Evolutionary conservation across 2,888 invertebrate genomes (phyloP), one percentile per base, ranked within the genome.

Genomic region (Schrankia costaestrigalis): DNA sequence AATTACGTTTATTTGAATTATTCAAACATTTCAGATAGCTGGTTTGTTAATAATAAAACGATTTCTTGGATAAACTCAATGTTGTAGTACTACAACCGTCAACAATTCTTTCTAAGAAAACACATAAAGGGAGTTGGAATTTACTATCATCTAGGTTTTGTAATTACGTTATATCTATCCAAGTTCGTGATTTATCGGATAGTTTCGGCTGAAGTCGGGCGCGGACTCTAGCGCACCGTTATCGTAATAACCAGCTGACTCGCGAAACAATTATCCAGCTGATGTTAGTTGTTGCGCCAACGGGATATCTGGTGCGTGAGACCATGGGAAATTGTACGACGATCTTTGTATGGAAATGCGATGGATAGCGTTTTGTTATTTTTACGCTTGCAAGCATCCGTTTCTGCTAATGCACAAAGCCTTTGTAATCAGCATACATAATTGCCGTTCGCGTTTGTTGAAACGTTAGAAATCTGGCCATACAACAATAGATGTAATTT

Each of bases 221-320:
- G 26, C 38, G 23, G 24, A 4, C 62, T 56, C 57, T 10, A 23
- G 52, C 55, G 54, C 60, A 64, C 71, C 68, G 74, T 73, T 75
- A 72, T 61, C 61, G 62, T 65, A 64, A 69, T 57, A 61, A 56
- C 59, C 63, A 63, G 64, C 68, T 66, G 70, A 69, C 63, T 71
- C 50, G 65, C 55, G 54, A 66, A 76, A 74, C 71, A 74, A 78
- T 78, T 76, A 73, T 67, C 61, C 61, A 50, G 50, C 59, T 58
- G 58, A 56, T 56, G 65, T 59, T 56, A 52, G 54, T 57, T 55
- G 63, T 59, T 57, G 51, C 56, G 48, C 52, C 58, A 58, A 63
- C 56, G 65, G 57, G 50, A 56, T 34, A 46, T 51, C 35, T 41
- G 48, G 43, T 50, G 45, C 51, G 51, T 57, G 57, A 47, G 58